Percentiles rank a stretch among this genome's conserved stretches.
These are phyloP conservation scores for Prochilodus magdalenae DNA, from an alignment of 2,113 vertebrate genomes.

Conservation along the genomic window DNA sequence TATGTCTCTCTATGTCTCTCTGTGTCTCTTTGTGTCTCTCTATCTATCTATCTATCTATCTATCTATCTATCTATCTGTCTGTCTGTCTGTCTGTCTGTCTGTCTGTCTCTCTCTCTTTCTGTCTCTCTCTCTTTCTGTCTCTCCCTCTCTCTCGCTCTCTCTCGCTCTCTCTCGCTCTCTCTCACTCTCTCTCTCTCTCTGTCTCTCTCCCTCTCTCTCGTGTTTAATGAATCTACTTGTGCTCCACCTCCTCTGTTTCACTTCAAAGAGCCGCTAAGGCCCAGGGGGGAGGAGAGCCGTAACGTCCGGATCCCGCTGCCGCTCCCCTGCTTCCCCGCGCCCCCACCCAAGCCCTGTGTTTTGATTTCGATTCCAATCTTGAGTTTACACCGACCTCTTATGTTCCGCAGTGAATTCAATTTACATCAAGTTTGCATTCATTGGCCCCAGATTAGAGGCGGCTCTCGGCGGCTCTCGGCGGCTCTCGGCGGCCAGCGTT, in stretches of 20 bases:
- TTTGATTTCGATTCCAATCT: too few relatives aligned
- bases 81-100: not conserved
- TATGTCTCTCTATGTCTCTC: not conserved
- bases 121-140: not conserved
- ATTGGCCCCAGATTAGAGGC: too few relatives aligned
- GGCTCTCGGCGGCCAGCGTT: too few relatives aligned
- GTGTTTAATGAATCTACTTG: not conserved
- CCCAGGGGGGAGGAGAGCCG: not conserved
- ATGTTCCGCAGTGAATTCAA: too few relatives aligned
- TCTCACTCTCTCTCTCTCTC: not conserved
- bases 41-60: not conserved
- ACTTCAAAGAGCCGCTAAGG: not conserved
- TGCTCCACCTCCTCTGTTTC: conserved; percentile 8
- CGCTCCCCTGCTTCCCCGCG: not conserved
- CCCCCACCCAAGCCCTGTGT: too few relatives aligned
- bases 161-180: not conserved
- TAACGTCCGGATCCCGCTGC: conserved; percentile 14
- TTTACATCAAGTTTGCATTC: too few relatives aligned
- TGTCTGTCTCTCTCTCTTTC: not conserved
- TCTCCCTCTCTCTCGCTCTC: not conserved
- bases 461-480: too few relatives aligned
- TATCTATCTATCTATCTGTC: not conserved
- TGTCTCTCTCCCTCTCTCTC: not conserved
- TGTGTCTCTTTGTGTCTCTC: not conserved
- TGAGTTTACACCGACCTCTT: too few relatives aligned